Evolutionary conservation across 2,113 vertebrate genomes (phyloP).

Genomic region (Aegithalos caudatus): DNA sequence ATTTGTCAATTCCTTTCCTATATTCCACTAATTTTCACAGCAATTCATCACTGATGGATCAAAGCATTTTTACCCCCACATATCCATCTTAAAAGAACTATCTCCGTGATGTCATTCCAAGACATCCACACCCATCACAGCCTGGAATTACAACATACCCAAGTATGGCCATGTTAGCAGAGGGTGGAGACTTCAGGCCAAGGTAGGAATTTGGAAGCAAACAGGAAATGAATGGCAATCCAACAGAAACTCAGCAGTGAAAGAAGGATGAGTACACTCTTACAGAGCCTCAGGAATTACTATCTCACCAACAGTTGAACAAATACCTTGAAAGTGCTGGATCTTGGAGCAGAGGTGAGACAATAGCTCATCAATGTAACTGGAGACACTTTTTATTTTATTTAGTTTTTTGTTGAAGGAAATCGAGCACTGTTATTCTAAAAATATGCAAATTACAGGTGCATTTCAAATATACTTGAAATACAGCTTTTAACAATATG

Average conservation of each 20-base stretch:
- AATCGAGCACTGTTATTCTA: background rate
- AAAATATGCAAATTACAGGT: background rate
- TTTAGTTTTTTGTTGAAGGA: background rate
- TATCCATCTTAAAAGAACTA: background rate
- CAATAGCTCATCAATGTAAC: background rate
- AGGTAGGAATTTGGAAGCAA: slow-evolving; percentile 64
- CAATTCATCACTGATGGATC: background rate
- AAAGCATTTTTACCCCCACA: background rate
- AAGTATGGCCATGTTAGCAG: slow-evolving; percentile 37
- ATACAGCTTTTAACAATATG: background rate
- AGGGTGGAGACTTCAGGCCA: slow-evolving; percentile 43
- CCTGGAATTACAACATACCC: slow-evolving; percentile 51
- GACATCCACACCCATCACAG: slow-evolving; percentile 33
- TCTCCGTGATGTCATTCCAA: slow-evolving; percentile 28
- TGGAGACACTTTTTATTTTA: background rate
- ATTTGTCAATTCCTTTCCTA: background rate
- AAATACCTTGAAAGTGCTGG: background rate
- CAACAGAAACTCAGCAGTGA: slow-evolving; percentile 26
- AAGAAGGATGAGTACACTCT: background rate
- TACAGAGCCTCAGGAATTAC: background rate
- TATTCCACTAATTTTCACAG: background rate
- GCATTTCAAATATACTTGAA: background rate
- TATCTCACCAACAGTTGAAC: background rate
- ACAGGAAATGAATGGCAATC: slow-evolving; percentile 56
- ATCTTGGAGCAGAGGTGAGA: background rate